Evolutionary conservation across 2,113 vertebrate genomes (phyloP).

Genomic region (Carollia perspicillata): DNA sequence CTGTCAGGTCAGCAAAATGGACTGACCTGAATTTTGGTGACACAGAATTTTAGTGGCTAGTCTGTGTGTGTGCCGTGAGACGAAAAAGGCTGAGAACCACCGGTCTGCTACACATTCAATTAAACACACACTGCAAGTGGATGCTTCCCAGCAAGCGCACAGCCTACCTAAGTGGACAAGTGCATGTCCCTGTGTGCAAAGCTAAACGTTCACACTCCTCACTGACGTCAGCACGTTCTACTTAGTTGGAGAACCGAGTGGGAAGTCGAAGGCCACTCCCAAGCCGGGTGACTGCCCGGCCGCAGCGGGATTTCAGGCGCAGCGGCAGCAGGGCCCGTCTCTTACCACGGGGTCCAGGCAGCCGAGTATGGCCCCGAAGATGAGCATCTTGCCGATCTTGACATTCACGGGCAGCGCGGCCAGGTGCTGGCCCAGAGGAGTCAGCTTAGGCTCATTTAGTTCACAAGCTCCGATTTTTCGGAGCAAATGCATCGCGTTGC

Average conservation of each 20-base stretch:
- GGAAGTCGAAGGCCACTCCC: constrained; percentile 21
- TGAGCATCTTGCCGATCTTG: constrained; percentile 99
- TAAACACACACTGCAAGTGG: neutral
- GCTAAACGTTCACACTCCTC: neutral
- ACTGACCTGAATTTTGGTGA: too few relatives aligned
- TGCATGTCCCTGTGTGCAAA: neutral
- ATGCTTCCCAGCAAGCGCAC: neutral
- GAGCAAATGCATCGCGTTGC: constrained; percentile 93
- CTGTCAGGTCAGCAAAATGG: neutral
- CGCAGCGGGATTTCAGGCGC: neutral
- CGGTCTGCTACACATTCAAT: neutral
- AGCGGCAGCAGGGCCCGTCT: neutral
- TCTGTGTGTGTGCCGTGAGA: neutral
- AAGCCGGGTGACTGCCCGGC: neutral
- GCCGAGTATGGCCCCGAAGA: constrained; percentile 96
- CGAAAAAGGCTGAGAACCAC: neutral
- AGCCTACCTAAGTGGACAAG: neutral
- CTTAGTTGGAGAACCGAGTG: neutral
- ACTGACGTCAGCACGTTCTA: neutral
- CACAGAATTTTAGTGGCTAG: neutral
- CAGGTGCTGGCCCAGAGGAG: constrained; percentile 95
- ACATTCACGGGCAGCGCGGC: constrained; percentile 95
- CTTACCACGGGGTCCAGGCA: constrained; percentile 96
- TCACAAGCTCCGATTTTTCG: constrained; percentile 95
- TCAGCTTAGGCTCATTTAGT: constrained; percentile 85